These are phyloP conservation scores for Rhagophthalmus giganteus DNA, from an alignment of 2,888 invertebrate species.

Conservation along the genomic window DNA sequence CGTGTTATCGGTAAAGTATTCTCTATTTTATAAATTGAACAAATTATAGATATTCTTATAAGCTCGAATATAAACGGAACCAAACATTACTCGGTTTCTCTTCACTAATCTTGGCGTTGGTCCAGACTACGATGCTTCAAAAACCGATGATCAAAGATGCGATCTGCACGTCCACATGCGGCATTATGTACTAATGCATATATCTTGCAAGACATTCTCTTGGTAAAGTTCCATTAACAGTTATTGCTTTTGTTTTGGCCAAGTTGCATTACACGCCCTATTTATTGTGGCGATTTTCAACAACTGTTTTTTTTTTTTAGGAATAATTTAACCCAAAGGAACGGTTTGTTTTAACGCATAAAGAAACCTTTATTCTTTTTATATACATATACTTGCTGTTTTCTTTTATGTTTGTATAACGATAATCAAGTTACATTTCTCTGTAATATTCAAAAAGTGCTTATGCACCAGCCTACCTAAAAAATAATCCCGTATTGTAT, in stretches of 20 bases:
- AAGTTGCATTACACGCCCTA: not conserved
- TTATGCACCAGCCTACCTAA: too few relatives aligned
- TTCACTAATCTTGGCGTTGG: constrained; percentile 23
- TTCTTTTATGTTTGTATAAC: too few relatives aligned
- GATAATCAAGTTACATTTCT: too few relatives aligned
- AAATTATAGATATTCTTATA: not conserved
- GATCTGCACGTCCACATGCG: constrained; percentile 17
- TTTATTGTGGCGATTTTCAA: too few relatives aligned
- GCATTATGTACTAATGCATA: constrained; percentile 15
- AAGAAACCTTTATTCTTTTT: too few relatives aligned
- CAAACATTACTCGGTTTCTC: constrained; percentile 23
- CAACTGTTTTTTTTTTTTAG: too few relatives aligned
- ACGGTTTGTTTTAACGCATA: too few relatives aligned
- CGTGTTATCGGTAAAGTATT: not conserved
- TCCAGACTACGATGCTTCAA: constrained; percentile 22
- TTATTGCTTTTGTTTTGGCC: constrained; percentile 16
- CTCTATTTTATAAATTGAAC: not conserved
- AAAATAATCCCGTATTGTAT: too few relatives aligned
- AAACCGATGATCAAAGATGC: constrained; percentile 25
- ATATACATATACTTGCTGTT: too few relatives aligned
- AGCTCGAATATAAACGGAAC: constrained; percentile 8
- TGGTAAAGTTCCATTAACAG: constrained; percentile 16
- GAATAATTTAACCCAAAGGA: not conserved
- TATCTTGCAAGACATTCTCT: constrained; percentile 13
- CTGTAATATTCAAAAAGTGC: too few relatives aligned